Conservation (phyloP, 2,888 invertebrate genomes). For the Strigamia transsilvanica region DNA sequence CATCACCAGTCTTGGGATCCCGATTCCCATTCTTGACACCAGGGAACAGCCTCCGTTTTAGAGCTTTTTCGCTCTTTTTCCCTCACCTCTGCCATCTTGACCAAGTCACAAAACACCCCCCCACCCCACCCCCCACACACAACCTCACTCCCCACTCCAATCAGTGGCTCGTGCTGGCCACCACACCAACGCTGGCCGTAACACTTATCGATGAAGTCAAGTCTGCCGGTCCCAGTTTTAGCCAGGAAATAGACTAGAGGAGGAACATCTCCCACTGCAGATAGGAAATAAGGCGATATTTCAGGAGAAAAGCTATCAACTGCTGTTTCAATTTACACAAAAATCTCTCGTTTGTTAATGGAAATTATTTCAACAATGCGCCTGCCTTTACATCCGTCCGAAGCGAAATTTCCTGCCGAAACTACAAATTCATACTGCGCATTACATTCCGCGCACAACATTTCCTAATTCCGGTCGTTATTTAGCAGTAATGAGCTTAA, state of each 20-base stretch:
- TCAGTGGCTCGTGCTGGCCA: constrained; percentile 23
- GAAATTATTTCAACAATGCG: neutral
- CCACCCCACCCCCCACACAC: neutral
- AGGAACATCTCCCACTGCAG: constrained; percentile 51
- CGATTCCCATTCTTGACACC: constrained; percentile 1
- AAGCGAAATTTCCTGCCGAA: no score
- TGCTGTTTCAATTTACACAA: constrained; percentile 51
- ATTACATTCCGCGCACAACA: no score
- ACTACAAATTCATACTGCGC: no score
- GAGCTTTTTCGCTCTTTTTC: constrained; percentile 5
- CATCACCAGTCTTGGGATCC: neutral
- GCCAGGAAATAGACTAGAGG: constrained; percentile 50
- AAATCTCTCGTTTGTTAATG: constrained; percentile 23
- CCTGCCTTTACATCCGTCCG: no score
- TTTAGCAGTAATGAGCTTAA: no score
- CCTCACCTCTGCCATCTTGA: constrained; percentile 4
- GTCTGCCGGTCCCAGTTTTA: constrained; percentile 35
- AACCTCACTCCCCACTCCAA: constrained; percentile 34
- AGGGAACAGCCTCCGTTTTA: constrained; percentile 12
- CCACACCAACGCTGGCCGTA: constrained; percentile 29
- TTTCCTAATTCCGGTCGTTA: no score
- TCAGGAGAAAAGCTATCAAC: constrained; percentile 35
- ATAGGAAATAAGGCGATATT: constrained; percentile 53
- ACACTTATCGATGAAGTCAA: constrained; percentile 50
- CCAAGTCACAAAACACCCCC: neutral